Conservation (phyloP, 2,113 vertebrate species). For the Notothenia coriiceps region DNA sequence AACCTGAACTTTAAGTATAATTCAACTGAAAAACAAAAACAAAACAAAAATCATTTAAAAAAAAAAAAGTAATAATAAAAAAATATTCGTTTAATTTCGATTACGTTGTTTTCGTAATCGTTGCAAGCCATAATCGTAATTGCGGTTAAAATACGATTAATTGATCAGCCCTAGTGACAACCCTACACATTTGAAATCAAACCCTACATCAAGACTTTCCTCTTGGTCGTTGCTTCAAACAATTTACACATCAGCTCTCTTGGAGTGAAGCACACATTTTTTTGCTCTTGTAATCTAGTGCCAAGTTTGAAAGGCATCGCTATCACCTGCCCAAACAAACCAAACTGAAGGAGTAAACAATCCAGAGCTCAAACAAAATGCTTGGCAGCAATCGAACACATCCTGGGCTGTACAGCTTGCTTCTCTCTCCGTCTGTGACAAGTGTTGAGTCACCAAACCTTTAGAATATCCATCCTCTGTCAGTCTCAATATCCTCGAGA, state of each 20-base stretch:
- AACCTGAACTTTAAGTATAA: too few relatives aligned
- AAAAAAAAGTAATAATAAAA: too few relatives aligned
- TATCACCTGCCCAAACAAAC: conserved; percentile 31
- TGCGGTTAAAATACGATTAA: too few relatives aligned
- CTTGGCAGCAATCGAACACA: conserved; percentile 20
- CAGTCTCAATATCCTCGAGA: conserved; percentile 8
- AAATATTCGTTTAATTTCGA: too few relatives aligned
- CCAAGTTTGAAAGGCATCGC: conserved; percentile 16
- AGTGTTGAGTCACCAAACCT: conserved; percentile 16
- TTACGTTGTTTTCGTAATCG: too few relatives aligned
- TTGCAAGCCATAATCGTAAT: too few relatives aligned
- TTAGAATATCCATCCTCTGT: conserved; percentile 6
- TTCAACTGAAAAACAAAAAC: too few relatives aligned
- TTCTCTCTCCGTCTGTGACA: conserved; percentile 1
- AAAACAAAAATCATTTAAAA: too few relatives aligned
- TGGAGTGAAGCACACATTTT: not conserved
- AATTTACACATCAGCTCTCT: not conserved
- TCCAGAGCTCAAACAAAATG: conserved; percentile 23
- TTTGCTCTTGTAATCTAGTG: not conserved
- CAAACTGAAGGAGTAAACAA: conserved; percentile 22
- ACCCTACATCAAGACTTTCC: not conserved
- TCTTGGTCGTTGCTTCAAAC: not conserved
- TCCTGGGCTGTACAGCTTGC: not conserved
- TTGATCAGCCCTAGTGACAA: not conserved
- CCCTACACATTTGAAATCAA: not conserved